phyloP scores from a whole-genome alignment of 1,140 invertebrate species.

The Formica selysi region DNA sequence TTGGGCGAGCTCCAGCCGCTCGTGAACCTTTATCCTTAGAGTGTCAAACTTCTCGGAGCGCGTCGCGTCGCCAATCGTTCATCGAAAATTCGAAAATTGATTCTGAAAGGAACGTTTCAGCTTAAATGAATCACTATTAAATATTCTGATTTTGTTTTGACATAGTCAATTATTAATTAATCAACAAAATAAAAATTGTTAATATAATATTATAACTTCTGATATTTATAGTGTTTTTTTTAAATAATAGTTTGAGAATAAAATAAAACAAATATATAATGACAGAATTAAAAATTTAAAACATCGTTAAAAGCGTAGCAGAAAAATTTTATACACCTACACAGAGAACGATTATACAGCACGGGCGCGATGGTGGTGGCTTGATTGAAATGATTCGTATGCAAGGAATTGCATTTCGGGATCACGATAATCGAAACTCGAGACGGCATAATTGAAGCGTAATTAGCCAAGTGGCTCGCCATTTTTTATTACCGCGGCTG shows the following conservation, averaged over 20 bases:
- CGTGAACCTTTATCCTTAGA: conserved; percentile 50
- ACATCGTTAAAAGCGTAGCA: background rate
- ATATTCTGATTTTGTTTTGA: background rate
- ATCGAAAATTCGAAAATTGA: background rate
- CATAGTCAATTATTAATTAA: background rate
- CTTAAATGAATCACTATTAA: background rate
- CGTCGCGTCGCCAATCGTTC: background rate
- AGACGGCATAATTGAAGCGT: conserved; percentile 43
- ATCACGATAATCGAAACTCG: conserved; percentile 26
- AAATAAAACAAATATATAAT: background rate
- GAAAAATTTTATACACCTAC: background rate
- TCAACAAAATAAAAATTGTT: background rate
- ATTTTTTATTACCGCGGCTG: conserved; percentile 25
- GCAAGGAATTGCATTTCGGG: background rate
- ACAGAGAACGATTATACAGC: background rate
- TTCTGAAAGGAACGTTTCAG: background rate
- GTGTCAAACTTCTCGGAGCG: background rate
- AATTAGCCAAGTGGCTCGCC: conserved; percentile 7
- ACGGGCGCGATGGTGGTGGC: too few relatives aligned
- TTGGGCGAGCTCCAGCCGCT: conserved; percentile 21
- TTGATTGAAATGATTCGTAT: background rate
- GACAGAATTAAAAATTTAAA: background rate
- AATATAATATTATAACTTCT: background rate
- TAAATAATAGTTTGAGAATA: background rate
- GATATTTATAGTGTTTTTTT: background rate